Evolutionary conservation across 2,797 vertebrate genomes (phyloP).

Genomic region (Xenops minutus): DNA sequence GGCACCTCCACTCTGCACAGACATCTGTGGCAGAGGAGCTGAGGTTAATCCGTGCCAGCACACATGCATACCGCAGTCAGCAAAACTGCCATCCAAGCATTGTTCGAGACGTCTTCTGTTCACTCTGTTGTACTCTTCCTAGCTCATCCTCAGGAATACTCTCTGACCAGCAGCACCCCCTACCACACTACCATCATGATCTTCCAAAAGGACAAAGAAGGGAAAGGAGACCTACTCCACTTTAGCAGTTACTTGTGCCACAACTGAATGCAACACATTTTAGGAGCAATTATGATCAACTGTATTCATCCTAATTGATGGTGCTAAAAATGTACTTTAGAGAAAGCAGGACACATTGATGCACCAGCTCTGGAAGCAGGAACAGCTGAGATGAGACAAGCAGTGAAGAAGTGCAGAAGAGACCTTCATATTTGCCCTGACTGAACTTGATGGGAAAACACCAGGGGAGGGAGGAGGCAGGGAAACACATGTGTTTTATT

Average conservation of each 20-base stretch:
- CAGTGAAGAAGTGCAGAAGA: background rate
- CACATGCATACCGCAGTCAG: accelerated
- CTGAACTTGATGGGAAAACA: background rate
- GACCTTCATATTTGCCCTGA: background rate
- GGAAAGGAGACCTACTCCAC: background rate
- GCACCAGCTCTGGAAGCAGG: background rate
- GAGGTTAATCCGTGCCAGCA: background rate
- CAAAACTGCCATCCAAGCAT: background rate
- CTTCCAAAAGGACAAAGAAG: background rate
- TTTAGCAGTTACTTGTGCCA: background rate
- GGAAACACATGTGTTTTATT: background rate
- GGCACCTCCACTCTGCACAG: background rate
- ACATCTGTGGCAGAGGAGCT: background rate
- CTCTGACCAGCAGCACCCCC: background rate
- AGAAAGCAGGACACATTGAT: background rate
- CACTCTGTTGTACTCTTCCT: background rate
- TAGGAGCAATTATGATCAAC: background rate
- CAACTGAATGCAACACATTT: background rate
- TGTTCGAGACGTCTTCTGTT: background rate
- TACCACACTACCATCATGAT: background rate
- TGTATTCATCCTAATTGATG: background rate
- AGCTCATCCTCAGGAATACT: background rate
- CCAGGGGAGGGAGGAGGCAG: background rate
- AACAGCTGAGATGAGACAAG: background rate
- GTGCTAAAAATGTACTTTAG: background rate